Conservation (phyloP, 1,140 invertebrate species). For the Leptoteleia sp. region DNA sequence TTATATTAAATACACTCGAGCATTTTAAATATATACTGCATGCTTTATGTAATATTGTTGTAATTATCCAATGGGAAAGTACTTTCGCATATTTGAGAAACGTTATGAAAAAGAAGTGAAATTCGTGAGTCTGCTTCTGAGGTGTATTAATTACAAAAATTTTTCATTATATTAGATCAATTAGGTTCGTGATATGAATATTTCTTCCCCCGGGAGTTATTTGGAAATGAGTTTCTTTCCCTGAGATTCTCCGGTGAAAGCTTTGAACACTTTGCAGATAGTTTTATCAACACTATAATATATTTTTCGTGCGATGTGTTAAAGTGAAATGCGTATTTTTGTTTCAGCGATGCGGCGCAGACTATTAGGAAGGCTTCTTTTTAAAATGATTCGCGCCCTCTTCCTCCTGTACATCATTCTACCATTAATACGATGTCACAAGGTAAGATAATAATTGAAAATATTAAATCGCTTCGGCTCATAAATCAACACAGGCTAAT, state of each 20-base stretch:
- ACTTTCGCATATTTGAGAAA: conserved; percentile 45
- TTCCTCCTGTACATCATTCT: conserved; percentile 79
- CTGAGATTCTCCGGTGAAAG: conserved; percentile 26
- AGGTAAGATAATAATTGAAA: conserved; percentile 73
- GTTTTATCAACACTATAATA: conserved; percentile 41
- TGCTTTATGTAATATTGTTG: conserved; percentile 51
- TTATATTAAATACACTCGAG: conserved; percentile 13
- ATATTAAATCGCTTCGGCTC: conserved; percentile 24
- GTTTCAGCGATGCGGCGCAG: conserved; percentile 80
- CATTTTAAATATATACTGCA: conserved; percentile 31
- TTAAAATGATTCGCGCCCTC: conserved; percentile 80
- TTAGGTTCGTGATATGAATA: conserved; percentile 37
- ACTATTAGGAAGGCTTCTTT: conserved; percentile 78
- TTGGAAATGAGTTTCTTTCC: conserved; percentile 13
- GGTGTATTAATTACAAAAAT: conserved; percentile 43
- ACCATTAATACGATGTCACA: conserved; percentile 80
- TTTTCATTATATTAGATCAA: conserved; percentile 37
- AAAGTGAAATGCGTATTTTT: conserved; percentile 54
- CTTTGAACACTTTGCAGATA: conserved; percentile 36
- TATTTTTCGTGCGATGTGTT: conserved; percentile 27
- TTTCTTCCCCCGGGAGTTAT: conserved; percentile 6
- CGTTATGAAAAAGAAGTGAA: conserved; percentile 55
- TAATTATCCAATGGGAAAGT: conserved; percentile 56
- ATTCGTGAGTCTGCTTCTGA: conserved; percentile 29
- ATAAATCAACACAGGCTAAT: conserved; percentile 39